phyloP scores from a whole-genome alignment of 2,888 invertebrate genomes.

The Polydesmus complanatus region DNA sequence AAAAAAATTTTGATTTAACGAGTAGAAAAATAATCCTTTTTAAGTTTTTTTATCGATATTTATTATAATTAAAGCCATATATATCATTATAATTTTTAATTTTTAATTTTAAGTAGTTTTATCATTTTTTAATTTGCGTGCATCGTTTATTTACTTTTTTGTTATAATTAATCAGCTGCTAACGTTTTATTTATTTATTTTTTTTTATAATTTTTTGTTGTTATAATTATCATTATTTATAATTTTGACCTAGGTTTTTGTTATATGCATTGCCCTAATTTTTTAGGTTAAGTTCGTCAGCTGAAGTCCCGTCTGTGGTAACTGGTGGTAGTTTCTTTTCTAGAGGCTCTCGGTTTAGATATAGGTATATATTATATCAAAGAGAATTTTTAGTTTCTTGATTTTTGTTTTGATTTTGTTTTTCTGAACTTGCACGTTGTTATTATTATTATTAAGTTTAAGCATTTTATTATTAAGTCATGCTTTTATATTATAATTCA shows the following conservation, averaged over 20 bases:
- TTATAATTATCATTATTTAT: not conserved
- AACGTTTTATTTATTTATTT: not conserved
- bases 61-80: not conserved
- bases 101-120: too few species aligned
- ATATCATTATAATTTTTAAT: not conserved
- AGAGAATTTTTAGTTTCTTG: conserved; percentile 5
- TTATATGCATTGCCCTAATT: not conserved
- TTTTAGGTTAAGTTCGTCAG: conserved; percentile 64
- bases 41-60: not conserved
- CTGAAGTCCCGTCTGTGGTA: conserved; percentile 66
- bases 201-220: not conserved
- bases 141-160: not conserved
- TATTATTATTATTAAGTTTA: not conserved
- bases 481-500: not conserved
- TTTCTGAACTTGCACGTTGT: not conserved
- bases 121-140: not conserved
- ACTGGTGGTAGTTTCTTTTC: conserved; percentile 85
- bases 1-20: conserved; percentile 8
- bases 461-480: not conserved
- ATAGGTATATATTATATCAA: conserved; percentile 36
- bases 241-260: not conserved
- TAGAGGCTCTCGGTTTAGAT: conserved; percentile 86
- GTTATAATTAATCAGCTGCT: not conserved
- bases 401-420: conserved; percentile 3
- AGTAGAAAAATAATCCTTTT: conserved; percentile 7